These are phyloP conservation scores for Agrochola macilenta DNA, from an alignment of 2,888 invertebrate species.

Conservation along the genomic window DNA sequence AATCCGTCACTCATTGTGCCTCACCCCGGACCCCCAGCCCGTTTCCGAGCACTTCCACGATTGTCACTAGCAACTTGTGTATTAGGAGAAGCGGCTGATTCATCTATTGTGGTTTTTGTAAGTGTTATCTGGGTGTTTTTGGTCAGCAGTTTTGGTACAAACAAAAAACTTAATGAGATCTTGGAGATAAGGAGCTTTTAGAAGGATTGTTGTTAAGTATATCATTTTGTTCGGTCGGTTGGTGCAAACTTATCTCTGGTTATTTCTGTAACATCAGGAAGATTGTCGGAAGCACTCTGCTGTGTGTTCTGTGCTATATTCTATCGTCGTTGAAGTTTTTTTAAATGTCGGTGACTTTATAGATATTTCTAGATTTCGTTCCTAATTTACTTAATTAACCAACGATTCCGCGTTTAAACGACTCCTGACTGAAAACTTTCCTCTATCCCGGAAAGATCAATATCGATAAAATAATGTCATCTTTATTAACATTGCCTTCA, in stretches of 20 bases:
- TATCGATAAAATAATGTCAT: neutral
- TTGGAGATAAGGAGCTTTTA: slow-evolving; percentile 19
- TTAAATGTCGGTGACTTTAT: neutral
- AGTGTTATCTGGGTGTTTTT: slow-evolving; percentile 40
- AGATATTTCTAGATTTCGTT: neutral
- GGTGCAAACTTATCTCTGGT: neutral
- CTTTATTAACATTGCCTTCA: neutral
- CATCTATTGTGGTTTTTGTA: slow-evolving; percentile 64
- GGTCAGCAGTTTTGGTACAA: slow-evolving; percentile 37
- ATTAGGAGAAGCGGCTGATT: slow-evolving; percentile 59
- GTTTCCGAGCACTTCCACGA: slow-evolving; percentile 69
- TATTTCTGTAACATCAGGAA: neutral
- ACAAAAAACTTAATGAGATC: slow-evolving; percentile 29
- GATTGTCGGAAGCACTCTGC: neutral
- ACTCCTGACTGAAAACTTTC: neutral
- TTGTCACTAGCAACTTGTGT: slow-evolving; percentile 70
- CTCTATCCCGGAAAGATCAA: neutral
- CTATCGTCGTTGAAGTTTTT: neutral
- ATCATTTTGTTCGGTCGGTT: neutral
- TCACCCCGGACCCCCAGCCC: slow-evolving; percentile 54
- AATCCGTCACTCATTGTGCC: slow-evolving; percentile 79
- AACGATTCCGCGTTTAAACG: neutral
- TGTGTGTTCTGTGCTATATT: neutral
- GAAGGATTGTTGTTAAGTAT: slow-evolving; percentile 5
- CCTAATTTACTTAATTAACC: neutral